Conservation (phyloP, 2,113 vertebrate genomes). For the Eublepharis macularius region DNA sequence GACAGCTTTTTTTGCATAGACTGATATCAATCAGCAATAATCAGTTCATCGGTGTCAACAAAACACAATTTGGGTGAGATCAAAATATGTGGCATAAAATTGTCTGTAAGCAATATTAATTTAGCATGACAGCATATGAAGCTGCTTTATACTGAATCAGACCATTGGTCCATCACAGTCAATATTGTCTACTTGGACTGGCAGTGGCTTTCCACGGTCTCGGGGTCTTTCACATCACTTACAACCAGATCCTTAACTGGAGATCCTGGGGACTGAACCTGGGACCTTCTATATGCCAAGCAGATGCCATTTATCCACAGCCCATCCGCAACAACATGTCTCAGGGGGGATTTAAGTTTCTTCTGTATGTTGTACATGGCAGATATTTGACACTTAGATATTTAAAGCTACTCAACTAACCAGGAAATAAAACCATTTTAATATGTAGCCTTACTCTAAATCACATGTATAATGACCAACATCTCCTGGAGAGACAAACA, state of each 20-base stretch:
- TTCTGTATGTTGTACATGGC: neutral
- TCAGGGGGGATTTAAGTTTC: neutral
- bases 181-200: no score
- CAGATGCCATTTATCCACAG: no score
- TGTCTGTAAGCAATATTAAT: slow-evolving; percentile 12
- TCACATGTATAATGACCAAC: slow-evolving; percentile 15
- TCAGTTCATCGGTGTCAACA: neutral
- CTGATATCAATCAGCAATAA: neutral
- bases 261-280: no score
- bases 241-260: no score
- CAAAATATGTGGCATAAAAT: neutral
- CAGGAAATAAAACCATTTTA: neutral
- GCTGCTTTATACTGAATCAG: no score
- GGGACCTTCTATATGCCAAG: no score
- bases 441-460: neutral
- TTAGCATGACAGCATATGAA: slow-evolving; percentile 25
- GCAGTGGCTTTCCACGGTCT: no score
- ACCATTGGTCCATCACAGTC: no score
- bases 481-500: slow-evolving; percentile 15
- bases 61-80: neutral
- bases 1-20: neutral
- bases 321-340: no score
- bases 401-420: neutral
- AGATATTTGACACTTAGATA: slow-evolving; percentile 25
- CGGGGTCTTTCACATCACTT: no score